Percentiles rank a stretch among this genome's conserved stretches.
Conservation (phyloP, 2,797 vertebrate genomes). For the Coilia nasus region DNA sequence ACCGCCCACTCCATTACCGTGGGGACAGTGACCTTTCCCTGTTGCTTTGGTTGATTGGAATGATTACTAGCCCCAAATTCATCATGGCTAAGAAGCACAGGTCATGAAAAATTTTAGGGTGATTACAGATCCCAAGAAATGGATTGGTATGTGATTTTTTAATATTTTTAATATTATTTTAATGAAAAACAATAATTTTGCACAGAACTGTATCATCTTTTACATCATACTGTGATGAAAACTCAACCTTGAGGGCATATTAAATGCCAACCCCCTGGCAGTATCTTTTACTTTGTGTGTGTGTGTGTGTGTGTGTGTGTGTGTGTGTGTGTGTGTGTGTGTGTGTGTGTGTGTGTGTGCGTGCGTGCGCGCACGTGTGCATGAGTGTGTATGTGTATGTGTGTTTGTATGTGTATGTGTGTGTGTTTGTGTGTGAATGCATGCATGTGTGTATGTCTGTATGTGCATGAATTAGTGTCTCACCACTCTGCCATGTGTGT, state of each 20-base stretch:
- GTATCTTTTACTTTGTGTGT: background rate
- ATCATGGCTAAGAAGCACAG: background rate
- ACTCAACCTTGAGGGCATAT: no score
- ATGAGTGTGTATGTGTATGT: no score
- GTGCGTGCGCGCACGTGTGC: no score
- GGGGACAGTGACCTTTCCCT: background rate
- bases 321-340: background rate
- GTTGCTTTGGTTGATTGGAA: background rate
- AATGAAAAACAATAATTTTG: no score
- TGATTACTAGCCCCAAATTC: background rate
- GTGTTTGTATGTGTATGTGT: background rate
- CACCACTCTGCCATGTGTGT: conserved; percentile 55
- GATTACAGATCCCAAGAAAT: background rate
- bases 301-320: background rate
- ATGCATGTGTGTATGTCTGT: background rate
- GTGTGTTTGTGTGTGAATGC: background rate
- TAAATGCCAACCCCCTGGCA: background rate
- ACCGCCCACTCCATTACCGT: background rate
- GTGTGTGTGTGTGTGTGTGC: background rate
- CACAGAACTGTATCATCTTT: no score
- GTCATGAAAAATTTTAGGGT: background rate
- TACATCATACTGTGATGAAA: no score
- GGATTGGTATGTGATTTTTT: no score
- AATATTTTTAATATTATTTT: no score
- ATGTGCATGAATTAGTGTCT: background rate